Evolutionary conservation across 2,888 invertebrate species (phyloP).

Genomic region (Cistogaster globosa): DNA sequence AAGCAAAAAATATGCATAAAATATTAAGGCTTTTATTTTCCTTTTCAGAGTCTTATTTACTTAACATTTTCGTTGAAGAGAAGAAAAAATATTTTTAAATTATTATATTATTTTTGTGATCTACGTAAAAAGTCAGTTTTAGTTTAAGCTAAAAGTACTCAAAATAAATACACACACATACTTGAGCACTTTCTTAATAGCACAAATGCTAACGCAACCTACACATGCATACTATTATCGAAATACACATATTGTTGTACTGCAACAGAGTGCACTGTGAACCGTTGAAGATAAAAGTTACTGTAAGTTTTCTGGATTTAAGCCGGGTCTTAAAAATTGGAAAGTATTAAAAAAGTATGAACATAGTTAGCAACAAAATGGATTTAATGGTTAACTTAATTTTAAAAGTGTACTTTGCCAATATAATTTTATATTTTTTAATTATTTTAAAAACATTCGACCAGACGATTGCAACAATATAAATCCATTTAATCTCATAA

Average conservation of each 20-base stretch:
- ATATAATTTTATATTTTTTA: no score
- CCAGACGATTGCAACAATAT: no score
- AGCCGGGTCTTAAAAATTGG: no score
- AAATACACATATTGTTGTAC: background rate
- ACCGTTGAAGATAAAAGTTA: background rate
- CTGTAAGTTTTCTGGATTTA: no score
- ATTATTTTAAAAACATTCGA: no score
- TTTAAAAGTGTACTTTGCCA: no score
- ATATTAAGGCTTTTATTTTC: slow-evolving; percentile 55
- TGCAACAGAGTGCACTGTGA: background rate
- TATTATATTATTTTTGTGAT: slow-evolving; percentile 10
- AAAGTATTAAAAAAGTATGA: no score
- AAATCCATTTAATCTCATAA: no score
- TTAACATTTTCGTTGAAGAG: slow-evolving; percentile 20
- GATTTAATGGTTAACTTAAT: no score
- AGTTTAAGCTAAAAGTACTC: slow-evolving; percentile 56
- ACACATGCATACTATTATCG: background rate
- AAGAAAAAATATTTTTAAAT: slow-evolving; percentile 11
- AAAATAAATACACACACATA: background rate
- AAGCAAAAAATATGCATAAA: slow-evolving; percentile 40
- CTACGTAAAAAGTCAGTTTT: slow-evolving; percentile 50
- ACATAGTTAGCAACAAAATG: no score
- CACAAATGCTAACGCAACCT: background rate
- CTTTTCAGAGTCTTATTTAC: slow-evolving; percentile 35
- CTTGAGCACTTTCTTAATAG: slow-evolving; percentile 11